Evolutionary conservation across 2,888 invertebrate genomes (phyloP), one percentile per base, ranked within the genome.

Genomic region (Lypha dubia): DNA sequence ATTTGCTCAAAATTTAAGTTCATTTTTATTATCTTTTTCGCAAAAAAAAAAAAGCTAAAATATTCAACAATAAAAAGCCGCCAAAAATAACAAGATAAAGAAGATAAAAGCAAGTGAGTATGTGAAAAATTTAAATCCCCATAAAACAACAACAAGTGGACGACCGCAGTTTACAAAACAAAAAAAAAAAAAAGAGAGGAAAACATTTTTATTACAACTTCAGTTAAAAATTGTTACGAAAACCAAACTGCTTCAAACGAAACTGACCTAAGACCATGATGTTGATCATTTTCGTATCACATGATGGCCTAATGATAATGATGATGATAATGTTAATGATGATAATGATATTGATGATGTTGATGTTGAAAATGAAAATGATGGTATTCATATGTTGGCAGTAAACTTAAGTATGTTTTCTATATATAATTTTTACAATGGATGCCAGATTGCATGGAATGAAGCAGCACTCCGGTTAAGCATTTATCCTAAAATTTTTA

Each of bases 181-280:
- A 38, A 20, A 75, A 60, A 79, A 75, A 74, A 79, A n/a, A n/a
- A n/a, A n/a, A n/a, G n/a, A n/a, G n/a, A n/a, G n/a, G n/a, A n/a
- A n/a, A n/a, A n/a, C n/a, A n/a, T n/a, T 58, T 79, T 84, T 84
- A 71, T 63, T 76, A 70, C 84, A 65, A 53, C 68, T 71, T 81
- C 53, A 62, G 46, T 63, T 62, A 3, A 67, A 51, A 73, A 58
- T n/a, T 63, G 17, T 67, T 41, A 49, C 22, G 51, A 70, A 70
- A 70, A 76, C 38, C 60, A 73, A 49, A 41, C 35, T 73, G 67
- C 22, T 22, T 68, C 28, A 84, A 74, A 81, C 63, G 38, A 77
- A 84, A 84, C 84, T 84, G 84, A 84, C 84, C 84, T 81, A 77
- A 84, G 81, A 81, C 63, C 74, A 84, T 76, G 51, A 74, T 80